Conservation (phyloP, 2,113 vertebrate species). For the Coptodon bakossiorum region DNA sequence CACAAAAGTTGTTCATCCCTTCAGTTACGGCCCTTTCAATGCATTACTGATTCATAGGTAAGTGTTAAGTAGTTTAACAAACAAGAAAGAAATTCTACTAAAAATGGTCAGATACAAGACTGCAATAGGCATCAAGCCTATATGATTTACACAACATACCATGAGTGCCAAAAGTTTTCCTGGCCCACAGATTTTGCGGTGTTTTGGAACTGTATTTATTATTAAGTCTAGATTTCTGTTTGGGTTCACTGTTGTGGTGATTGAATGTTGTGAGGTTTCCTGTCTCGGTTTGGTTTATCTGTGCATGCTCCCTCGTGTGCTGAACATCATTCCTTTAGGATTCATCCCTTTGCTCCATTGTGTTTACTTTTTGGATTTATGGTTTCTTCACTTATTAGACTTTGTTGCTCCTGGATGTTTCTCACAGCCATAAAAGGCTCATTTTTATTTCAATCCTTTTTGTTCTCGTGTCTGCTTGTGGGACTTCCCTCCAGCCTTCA, state of each 20-base stretch:
- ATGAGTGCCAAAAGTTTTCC: not conserved
- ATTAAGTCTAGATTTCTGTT: not conserved
- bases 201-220: not conserved
- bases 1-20: not conserved
- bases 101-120: not conserved
- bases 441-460: not conserved
- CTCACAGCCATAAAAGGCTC: not conserved
- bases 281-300: not conserved
- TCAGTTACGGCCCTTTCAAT: not conserved
- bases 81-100: not conserved
- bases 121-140: not conserved
- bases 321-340: not conserved
- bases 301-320: not conserved
- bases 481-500: not conserved
- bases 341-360: not conserved
- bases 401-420: not conserved
- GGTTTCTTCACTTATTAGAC: not conserved
- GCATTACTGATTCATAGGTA: not conserved
- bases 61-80: not conserved
- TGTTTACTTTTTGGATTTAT: not conserved
- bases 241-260: not conserved
- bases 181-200: not conserved
- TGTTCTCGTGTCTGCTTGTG: accelerated
- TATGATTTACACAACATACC: not conserved
- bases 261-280: not conserved